Evolutionary conservation across 2,113 vertebrate genomes (phyloP).

Genomic region (Dasyornis broadbenti): DNA sequence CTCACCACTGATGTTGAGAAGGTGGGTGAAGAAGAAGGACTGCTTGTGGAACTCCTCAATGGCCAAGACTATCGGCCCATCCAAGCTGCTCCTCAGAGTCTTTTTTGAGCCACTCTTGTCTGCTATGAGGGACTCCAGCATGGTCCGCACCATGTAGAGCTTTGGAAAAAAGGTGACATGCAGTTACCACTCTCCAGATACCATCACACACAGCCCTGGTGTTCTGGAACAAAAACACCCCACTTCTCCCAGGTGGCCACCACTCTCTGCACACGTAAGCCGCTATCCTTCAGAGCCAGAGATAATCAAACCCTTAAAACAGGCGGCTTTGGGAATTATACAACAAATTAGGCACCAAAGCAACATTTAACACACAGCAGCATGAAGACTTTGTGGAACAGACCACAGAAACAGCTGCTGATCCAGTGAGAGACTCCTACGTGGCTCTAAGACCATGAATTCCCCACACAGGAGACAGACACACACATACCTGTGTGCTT

Average conservation of each 20-base stretch:
- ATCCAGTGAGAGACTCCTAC: neutral
- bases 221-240: neutral
- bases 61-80: conserved; percentile 93
- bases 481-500: conserved; percentile 87
- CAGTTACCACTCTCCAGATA: neutral
- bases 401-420: neutral
- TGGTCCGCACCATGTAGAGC: conserved; percentile 99
- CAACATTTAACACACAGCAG: neutral
- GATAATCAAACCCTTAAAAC: neutral
- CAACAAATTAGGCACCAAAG: neutral
- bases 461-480: neutral
- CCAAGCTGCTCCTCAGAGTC: conserved; percentile 93
- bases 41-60: conserved; percentile 99
- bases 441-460: neutral
- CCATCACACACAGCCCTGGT: neutral
- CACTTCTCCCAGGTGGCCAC: neutral
- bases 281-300: neutral
- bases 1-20: conserved; percentile 97
- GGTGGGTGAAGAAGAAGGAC: conserved; percentile 97
- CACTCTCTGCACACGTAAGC: neutral
- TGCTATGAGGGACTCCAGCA: conserved; percentile 96
- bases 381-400: neutral
- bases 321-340: neutral
- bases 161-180: conserved; percentile 40
- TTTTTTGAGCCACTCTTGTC: conserved; percentile 99